A percentile compares a stretch with the other conserved stretches of the same genome.
These are phyloP conservation scores for Eretmodus cyanostictus DNA, from an alignment of 2,113 vertebrate species.

Conservation along the genomic window DNA sequence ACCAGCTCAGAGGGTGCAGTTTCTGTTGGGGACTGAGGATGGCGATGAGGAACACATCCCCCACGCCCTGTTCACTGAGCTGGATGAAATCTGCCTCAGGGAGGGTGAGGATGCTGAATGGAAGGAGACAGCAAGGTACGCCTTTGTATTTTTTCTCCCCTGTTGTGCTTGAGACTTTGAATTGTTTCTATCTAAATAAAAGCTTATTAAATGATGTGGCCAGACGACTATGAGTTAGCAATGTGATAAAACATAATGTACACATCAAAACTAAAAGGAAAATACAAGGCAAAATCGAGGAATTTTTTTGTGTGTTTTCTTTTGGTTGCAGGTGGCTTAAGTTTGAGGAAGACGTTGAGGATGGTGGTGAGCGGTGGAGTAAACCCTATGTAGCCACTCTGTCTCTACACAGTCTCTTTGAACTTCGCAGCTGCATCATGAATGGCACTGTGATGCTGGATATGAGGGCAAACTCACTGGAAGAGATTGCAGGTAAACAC, in stretches of 20 bases:
- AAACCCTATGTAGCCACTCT: conserved; percentile 97
- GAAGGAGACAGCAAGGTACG: conserved; percentile 95
- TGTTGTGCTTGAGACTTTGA: background rate
- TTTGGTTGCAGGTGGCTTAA: conserved; percentile 85
- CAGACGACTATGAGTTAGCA: background rate
- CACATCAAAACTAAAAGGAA: background rate
- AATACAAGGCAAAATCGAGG: background rate
- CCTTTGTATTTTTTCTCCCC: background rate
- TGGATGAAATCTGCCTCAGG: conserved; percentile 95
- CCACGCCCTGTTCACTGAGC: conserved; percentile 95
- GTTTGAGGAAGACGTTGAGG: conserved; percentile 98
- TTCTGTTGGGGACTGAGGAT: conserved; percentile 96
- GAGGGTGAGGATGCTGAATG: conserved; percentile 96
- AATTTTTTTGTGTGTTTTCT: background rate
- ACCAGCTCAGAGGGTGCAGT: conserved; percentile 96
- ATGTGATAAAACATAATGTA: background rate
- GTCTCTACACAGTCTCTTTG: conserved; percentile 94
- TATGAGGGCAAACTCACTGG: conserved; percentile 94
- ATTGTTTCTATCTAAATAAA: background rate
- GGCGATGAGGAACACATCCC: conserved; percentile 97
- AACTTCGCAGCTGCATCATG: conserved; percentile 94
- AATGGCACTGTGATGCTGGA: conserved; percentile 96
- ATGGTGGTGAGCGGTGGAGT: conserved; percentile 97
- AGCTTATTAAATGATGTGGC: background rate
- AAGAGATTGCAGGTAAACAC: conserved; percentile 91